Evolutionary conservation across 2,888 invertebrate genomes (phyloP).

Genomic region (Orthosia incerta): DNA sequence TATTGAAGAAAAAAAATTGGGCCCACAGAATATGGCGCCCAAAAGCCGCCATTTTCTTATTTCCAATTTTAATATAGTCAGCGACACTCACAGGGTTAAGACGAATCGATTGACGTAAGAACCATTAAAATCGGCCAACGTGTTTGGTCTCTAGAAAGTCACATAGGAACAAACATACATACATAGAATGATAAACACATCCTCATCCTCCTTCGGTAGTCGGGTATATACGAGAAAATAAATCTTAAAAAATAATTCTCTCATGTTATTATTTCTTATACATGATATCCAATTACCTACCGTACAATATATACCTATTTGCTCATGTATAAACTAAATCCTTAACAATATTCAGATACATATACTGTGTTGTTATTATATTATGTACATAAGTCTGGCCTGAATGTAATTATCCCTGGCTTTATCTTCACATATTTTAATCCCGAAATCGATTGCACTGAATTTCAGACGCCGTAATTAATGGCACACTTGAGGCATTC

Average conservation of each 20-base stretch:
- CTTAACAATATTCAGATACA: slow-evolving; percentile 13
- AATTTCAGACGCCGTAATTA: slow-evolving; percentile 65
- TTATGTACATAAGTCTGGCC: slow-evolving; percentile 8
- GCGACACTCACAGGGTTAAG: too few relatives aligned
- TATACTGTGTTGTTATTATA: slow-evolving; percentile 21
- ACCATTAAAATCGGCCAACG: too few relatives aligned
- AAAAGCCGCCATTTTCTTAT: too few relatives aligned
- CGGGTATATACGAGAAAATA: too few relatives aligned
- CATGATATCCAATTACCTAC: slow-evolving; percentile 27
- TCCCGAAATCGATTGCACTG: slow-evolving; percentile 66
- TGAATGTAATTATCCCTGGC: slow-evolving; percentile 28
- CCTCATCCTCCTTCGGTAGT: too few relatives aligned
- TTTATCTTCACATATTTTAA: slow-evolving; percentile 42
- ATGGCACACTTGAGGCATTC: slow-evolving; percentile 67
- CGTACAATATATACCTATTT: slow-evolving; percentile 15
- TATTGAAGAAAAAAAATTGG: too few relatives aligned
- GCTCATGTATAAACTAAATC: slow-evolving; percentile 3
- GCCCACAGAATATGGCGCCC: too few relatives aligned
- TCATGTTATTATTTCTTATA: slow-evolving; percentile 24
- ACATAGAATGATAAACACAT: too few relatives aligned
- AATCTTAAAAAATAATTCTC: neutral
- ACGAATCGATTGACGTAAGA: too few relatives aligned
- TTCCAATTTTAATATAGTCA: too few relatives aligned
- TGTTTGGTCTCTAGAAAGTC: too few relatives aligned
- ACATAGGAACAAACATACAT: too few relatives aligned